Percentiles rank a stretch among this genome's conserved stretches.
These are phyloP conservation scores for Gopherus flavomarginatus DNA, from an alignment of 2,113 vertebrate genomes.

Conservation along the genomic window DNA sequence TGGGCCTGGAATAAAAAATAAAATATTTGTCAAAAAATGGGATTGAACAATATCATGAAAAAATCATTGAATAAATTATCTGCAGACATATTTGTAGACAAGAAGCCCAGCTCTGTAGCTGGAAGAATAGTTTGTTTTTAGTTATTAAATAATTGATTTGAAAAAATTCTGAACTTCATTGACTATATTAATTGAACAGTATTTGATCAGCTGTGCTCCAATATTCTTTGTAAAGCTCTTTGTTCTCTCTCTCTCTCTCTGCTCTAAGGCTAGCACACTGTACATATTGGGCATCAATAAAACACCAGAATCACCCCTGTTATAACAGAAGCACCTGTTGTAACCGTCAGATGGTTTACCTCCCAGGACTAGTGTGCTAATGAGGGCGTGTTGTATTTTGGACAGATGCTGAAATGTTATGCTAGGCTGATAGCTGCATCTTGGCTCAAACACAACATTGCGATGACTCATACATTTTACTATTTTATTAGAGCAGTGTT, in stretches of 20 bases:
- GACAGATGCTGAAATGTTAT: slow-evolving; percentile 74
- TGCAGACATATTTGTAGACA: slow-evolving; percentile 45
- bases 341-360: slow-evolving; percentile 58
- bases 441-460: slow-evolving; percentile 72
- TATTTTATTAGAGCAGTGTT: slow-evolving; percentile 82
- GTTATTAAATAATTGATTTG: slow-evolving; percentile 67
- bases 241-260: neutral
- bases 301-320: slow-evolving; percentile 64
- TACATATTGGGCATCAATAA: slow-evolving; percentile 66
- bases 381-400: slow-evolving; percentile 50
- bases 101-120: neutral
- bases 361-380: slow-evolving; percentile 68
- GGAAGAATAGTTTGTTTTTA: slow-evolving; percentile 54
- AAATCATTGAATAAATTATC: slow-evolving; percentile 35
- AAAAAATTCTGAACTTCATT: slow-evolving; percentile 32
- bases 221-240: neutral
- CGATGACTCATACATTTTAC: slow-evolving; percentile 80
- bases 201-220: slow-evolving; percentile 43
- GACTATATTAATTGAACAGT: slow-evolving; percentile 58
- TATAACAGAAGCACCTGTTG: slow-evolving; percentile 68
- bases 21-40: neutral
- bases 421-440: slow-evolving; percentile 69
- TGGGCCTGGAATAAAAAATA: neutral
- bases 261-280: slow-evolving; percentile 32
- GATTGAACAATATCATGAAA: neutral